Percentiles rank a stretch among this genome's conserved stretches.
These are phyloP conservation scores for Mizuhopecten yessoensis DNA, from an alignment of 1,140 invertebrate species.

Conservation along the genomic window DNA sequence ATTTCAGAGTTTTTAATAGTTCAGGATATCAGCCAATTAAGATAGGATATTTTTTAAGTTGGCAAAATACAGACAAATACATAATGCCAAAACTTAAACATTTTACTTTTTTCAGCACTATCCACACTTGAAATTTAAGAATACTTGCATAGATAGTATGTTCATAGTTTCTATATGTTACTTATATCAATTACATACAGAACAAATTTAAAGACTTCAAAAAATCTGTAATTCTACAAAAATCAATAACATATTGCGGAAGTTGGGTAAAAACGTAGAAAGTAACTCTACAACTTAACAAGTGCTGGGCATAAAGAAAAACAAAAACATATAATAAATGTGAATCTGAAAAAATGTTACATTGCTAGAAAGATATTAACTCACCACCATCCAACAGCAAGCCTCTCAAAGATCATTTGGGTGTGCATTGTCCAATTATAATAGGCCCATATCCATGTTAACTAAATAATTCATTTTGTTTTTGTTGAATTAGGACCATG, in stretches of 20 bases:
- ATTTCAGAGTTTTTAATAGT: no score
- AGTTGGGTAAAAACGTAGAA: background rate
- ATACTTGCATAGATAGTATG: slow-evolving; percentile 2
- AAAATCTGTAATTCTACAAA: background rate
- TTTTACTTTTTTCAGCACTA: no score
- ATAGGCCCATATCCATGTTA: no score
- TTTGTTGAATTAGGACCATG: no score
- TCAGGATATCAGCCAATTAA: no score
- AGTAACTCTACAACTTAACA: background rate
- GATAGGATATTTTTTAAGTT: no score
- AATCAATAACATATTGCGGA: background rate
- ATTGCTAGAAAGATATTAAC: background rate
- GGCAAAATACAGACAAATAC: no score
- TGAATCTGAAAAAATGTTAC: background rate
- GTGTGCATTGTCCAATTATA: no score
- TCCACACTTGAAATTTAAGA: background rate
- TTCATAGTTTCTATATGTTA: background rate
- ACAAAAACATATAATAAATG: background rate
- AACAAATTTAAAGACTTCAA: background rate
- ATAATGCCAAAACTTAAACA: no score
- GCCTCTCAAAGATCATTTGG: no score
- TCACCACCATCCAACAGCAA: no score
- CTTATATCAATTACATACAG: background rate
- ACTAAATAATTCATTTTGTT: no score
- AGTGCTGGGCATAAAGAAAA: background rate